These are phyloP conservation scores for Pachypeltis micranthus DNA, from an alignment of 1,140 invertebrate genomes.

Conservation along the genomic window DNA sequence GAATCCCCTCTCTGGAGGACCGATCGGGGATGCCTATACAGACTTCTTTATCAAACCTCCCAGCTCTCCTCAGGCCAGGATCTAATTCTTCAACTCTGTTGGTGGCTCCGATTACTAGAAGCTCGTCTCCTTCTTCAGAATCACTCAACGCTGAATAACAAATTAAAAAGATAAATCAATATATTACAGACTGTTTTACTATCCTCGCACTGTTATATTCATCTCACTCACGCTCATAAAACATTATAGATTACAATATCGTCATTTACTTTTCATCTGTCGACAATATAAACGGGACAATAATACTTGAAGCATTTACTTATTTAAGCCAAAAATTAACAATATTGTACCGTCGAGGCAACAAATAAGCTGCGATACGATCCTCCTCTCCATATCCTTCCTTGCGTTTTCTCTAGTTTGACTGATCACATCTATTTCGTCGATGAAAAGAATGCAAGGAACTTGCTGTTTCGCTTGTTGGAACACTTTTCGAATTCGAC, in stretches of 20 bases:
- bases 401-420: slow-evolving; percentile 75
- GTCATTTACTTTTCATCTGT: too few relatives aligned
- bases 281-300: too few relatives aligned
- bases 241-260: too few relatives aligned
- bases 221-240: too few relatives aligned
- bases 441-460: slow-evolving; percentile 84
- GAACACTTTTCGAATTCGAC: slow-evolving; percentile 82
- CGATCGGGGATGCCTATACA: slow-evolving; percentile 85
- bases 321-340: too few relatives aligned
- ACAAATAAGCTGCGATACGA: slow-evolving; percentile 81
- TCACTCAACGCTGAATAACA: slow-evolving; percentile 50
- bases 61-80: slow-evolving; percentile 79
- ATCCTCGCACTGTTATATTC: too few relatives aligned
- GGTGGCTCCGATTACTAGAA: slow-evolving; percentile 89
- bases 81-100: slow-evolving; percentile 88
- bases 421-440: slow-evolving; percentile 86
- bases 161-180: too few relatives aligned
- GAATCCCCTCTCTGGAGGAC: slow-evolving; percentile 59
- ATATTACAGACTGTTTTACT: too few relatives aligned
- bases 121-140: slow-evolving; percentile 43
- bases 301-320: too few relatives aligned
- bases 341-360: slow-evolving; percentile 62
- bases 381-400: slow-evolving; percentile 88
- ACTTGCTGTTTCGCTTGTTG: slow-evolving; percentile 59
- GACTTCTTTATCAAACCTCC: slow-evolving; percentile 87